A percentile compares a stretch with the other conserved stretches of the same genome.
Evolutionary conservation across 1,140 invertebrate genomes (phyloP).

Genomic region (Cephus cinctus): DNA sequence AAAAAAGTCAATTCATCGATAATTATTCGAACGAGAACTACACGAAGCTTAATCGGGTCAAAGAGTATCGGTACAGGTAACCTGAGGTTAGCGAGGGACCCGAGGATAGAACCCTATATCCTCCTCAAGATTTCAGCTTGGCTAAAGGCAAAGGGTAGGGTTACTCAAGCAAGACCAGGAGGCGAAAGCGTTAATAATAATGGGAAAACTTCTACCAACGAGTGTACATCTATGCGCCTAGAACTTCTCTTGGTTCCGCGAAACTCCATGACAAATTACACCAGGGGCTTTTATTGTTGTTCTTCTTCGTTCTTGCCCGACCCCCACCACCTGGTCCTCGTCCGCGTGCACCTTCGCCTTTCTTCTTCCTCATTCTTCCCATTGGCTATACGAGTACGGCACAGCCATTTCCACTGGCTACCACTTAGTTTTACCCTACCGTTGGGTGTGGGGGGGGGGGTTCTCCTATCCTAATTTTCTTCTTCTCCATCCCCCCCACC

Average conservation of each 20-base stretch:
- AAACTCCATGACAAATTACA: constrained; percentile 35
- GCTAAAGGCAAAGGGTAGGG: neutral
- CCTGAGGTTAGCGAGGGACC: no score
- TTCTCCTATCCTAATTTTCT: no score
- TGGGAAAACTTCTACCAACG: constrained; percentile 31
- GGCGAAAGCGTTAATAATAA: constrained; percentile 38
- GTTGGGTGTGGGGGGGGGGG: no score
- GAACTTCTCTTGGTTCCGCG: constrained; percentile 1
- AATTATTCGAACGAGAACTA: no score
- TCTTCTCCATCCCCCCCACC: neutral
- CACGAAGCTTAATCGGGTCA: no score
- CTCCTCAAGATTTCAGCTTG: no score
- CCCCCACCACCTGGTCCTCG: neutral
- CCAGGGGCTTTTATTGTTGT: constrained; percentile 40
- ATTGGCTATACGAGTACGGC: no score
- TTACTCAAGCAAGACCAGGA: neutral
- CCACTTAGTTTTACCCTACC: no score
- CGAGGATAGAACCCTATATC: no score
- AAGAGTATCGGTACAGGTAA: no score
- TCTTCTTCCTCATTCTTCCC: neutral
- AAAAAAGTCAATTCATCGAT: no score
- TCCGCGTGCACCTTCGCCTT: neutral
- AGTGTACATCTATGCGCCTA: constrained; percentile 16
- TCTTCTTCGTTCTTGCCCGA: constrained; percentile 24
- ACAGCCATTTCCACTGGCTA: no score